These are phyloP conservation scores for Psilopogon haemacephalus DNA, from an alignment of 2,113 vertebrate genomes.

Conservation along the genomic window DNA sequence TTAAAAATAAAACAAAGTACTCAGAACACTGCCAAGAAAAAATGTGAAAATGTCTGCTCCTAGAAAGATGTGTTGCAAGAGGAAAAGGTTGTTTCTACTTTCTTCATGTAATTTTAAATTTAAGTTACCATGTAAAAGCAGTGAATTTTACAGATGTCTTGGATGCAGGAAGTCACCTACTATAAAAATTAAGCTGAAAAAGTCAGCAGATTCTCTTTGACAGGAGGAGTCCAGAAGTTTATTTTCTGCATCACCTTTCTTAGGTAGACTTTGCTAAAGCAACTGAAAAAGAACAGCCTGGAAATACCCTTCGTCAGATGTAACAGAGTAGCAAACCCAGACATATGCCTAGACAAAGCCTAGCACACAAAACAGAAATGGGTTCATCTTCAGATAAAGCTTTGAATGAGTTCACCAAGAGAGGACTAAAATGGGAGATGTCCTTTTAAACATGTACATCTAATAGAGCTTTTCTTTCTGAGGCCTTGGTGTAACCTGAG, in stretches of 20 bases:
- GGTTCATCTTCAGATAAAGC: neutral
- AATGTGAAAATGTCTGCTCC: neutral
- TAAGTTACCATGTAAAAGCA: neutral
- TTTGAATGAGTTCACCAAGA: neutral
- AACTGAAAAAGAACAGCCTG: neutral
- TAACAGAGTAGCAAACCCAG: neutral
- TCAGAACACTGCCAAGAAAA: neutral
- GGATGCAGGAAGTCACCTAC: neutral
- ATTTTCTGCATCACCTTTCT: neutral
- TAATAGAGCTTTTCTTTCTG: neutral
- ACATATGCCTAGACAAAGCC: neutral
- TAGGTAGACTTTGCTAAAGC: neutral
- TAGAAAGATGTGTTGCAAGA: neutral
- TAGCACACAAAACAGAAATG: neutral
- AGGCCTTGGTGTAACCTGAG: neutral
- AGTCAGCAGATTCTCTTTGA: neutral
- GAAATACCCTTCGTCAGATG: neutral
- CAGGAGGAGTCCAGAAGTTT: neutral
- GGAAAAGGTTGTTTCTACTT: neutral
- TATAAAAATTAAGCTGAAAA: neutral
- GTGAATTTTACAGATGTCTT: neutral
- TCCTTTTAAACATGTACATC: neutral
- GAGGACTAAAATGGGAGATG: neutral
- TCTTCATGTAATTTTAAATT: neutral
- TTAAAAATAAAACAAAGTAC: constrained; percentile 24